Evolutionary conservation across 2,888 invertebrate species (phyloP).

Genomic region (Phymatocera aterrima): DNA sequence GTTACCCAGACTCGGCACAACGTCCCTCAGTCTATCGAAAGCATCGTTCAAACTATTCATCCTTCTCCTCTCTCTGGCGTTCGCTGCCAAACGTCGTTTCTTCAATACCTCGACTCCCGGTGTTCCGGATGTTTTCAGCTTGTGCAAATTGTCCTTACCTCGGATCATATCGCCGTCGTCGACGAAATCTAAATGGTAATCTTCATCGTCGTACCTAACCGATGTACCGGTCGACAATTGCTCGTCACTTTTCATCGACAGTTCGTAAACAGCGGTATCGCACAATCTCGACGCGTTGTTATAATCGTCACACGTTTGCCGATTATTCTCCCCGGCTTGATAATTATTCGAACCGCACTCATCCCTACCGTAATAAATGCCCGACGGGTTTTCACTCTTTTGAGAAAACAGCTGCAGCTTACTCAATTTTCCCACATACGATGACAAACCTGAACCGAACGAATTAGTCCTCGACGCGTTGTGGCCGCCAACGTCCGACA

Average conservation of each 20-base stretch:
- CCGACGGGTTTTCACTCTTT: constrained; percentile 3
- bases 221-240: not conserved
- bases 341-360: not conserved
- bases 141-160: constrained; percentile 60
- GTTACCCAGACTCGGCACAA: constrained; percentile 83
- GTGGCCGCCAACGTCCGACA: not conserved
- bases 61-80: constrained; percentile 83
- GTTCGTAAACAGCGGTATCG: not conserved
- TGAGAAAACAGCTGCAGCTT: constrained; percentile 5
- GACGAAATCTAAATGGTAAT: constrained; percentile 16
- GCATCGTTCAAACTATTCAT: constrained; percentile 87
- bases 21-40: constrained; percentile 83
- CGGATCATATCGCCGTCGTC: constrained; percentile 54
- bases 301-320: not conserved
- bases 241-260: constrained; percentile 23
- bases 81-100: constrained; percentile 82
- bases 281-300: not conserved
- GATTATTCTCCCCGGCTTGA: not conserved
- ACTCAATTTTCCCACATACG: not conserved
- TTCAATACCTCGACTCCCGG: constrained; percentile 76
- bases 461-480: not conserved
- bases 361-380: not conserved
- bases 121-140: constrained; percentile 60
- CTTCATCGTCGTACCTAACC: constrained; percentile 5
- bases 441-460: not conserved